phyloP scores from a whole-genome alignment of 2,888 invertebrate species.

The Coelopa pilipes region DNA sequence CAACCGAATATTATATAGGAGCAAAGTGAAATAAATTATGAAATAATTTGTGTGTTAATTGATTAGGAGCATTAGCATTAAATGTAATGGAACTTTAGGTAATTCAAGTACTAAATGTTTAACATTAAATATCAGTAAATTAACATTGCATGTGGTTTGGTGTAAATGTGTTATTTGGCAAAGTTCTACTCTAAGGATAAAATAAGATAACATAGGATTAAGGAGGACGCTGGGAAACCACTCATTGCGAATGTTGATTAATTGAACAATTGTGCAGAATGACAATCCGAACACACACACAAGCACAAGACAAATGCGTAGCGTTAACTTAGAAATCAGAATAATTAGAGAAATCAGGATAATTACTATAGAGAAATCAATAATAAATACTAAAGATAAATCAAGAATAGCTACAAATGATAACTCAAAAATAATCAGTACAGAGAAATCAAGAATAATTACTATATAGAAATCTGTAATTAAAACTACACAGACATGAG shows the following conservation, averaged over 20 bases:
- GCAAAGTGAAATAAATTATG: too few species aligned
- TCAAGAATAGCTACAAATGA: too few species aligned
- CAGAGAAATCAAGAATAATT: too few species aligned
- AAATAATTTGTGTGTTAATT: background rate
- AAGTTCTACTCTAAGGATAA: slow-evolving; percentile 3
- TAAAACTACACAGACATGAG: too few species aligned
- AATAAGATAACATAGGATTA: slow-evolving; percentile 35
- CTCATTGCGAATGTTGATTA: background rate
- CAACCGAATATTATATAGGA: too few species aligned
- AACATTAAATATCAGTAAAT: background rate
- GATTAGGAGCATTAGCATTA: slow-evolving; percentile 2
- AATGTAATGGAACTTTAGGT: background rate
- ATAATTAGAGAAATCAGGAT: too few species aligned
- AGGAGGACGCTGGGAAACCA: slow-evolving; percentile 30
- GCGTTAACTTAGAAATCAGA: slow-evolving; percentile 31
- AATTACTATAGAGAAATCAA: slow-evolving; percentile 24
- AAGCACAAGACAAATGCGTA: slow-evolving; percentile 11
- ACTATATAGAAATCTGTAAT: too few species aligned
- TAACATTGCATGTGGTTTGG: background rate
- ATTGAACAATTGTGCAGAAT: slow-evolving; percentile 46
- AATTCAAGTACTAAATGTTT: background rate
- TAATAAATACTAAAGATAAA: slow-evolving; percentile 28
- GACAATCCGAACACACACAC: slow-evolving; percentile 49
- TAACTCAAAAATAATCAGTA: too few species aligned
- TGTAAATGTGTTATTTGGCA: slow-evolving; percentile 15